A percentile compares a stretch with the other conserved stretches of the same genome.
phyloP scores from a whole-genome alignment of 1,140 invertebrate genomes.

The Theocolax elegans region DNA sequence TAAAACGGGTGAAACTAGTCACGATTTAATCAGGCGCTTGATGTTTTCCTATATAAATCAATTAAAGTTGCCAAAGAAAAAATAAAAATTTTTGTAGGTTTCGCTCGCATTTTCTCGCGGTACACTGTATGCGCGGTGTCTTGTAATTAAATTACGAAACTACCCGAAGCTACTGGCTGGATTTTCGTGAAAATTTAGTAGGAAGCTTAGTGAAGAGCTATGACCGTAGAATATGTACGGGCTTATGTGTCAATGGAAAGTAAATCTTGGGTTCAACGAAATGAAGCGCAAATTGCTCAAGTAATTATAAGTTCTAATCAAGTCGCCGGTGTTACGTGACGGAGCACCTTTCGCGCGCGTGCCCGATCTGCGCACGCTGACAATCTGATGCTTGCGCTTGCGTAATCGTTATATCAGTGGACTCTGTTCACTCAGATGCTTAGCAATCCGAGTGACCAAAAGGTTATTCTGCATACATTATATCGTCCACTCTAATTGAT shows the following conservation, averaged over 20 bases:
- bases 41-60: no score
- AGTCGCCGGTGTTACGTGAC: conserved; percentile 29
- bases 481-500: no score
- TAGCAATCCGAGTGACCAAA: background rate
- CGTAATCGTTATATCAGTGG: conserved; percentile 23
- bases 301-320: conserved; percentile 34
- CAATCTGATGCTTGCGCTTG: conserved; percentile 24
- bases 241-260: background rate
- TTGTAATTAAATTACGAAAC: conserved; percentile 16
- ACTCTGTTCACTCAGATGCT: conserved; percentile 5
- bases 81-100: no score
- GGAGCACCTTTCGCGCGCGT: conserved; percentile 8
- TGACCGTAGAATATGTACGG: background rate
- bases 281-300: conserved; percentile 35
- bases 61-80: no score
- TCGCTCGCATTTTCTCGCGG: no score
- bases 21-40: no score
- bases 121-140: no score
- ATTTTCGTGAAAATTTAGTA: conserved; percentile 8
- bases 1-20: no score
- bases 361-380: background rate
- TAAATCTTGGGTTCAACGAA: background rate
- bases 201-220: conserved; percentile 6
- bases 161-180: background rate
- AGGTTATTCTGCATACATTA: no score